Base-by-base conservation (phyloP, 2,888 invertebrate species). In the Andrena bucephala region DNA sequence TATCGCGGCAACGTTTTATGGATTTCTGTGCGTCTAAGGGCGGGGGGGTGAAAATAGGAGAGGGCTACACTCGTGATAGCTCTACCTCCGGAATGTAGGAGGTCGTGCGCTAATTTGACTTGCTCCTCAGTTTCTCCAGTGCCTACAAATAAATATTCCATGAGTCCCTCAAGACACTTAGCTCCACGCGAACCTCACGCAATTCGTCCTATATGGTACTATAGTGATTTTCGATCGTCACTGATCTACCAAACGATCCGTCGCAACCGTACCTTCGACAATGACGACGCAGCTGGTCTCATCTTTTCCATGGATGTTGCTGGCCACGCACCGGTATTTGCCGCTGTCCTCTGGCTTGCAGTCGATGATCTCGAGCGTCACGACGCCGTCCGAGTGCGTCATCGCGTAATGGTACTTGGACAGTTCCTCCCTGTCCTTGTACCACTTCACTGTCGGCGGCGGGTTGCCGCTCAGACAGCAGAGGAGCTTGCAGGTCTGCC, bases 401-500 rank as follows among this genome's bases (percentile, higher is more conserved):
- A 99, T 98, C 73, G 98, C 96, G 94, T 98, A 99, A 90, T 99
- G 98, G 93, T 97, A 97, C 94, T 97, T 98, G 77, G 97, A 97
- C 36, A 99, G 95, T 94, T 99, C 99, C 66, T 97, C 96, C 86
- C 97, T 97, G 93, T 99, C 99, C 95, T 99, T 99, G 95, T 94
- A 97, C 97, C 97, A 97, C 94, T 97, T 97, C 85, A 99, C 99
- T 48, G 97, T 97, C 24, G 99, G 99, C 91, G 97, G 96, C 80
- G 99, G 99, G 93, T 98, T 98, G 85, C 99, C 99, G 91, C 97
- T 97, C 82, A 99, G 96, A 92, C 99, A 99, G 94, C 99, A 99
- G 65, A 99, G 96, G 86, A 99, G 96, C 95, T 99, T 99, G 95
- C 99, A 99, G 79, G 98, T 98, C 94, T 98, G 97, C 87, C 99